Percentiles rank a stretch among this genome's conserved stretches.
phyloP scores from a whole-genome alignment of 2,797 vertebrate genomes.

The Ceryle rudis region DNA sequence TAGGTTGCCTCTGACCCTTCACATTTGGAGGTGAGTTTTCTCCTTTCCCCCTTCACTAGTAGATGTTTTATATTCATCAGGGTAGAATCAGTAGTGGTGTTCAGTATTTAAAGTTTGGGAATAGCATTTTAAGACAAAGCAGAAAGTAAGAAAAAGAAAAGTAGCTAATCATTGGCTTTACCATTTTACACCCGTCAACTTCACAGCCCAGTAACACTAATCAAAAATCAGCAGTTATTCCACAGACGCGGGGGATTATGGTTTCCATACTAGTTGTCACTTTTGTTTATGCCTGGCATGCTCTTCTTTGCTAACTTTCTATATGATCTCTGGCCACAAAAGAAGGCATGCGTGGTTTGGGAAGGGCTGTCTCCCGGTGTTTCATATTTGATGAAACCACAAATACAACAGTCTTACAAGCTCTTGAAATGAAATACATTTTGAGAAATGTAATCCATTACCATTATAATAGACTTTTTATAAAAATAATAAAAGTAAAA shows the following conservation, averaged over 20 bases:
- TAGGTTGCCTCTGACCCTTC: not conserved
- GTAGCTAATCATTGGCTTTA: not conserved
- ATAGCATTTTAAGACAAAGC: not conserved
- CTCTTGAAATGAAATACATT: conserved; percentile 63
- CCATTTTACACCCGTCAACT: not conserved
- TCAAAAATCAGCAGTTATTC: conserved; percentile 48
- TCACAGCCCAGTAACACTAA: not conserved
- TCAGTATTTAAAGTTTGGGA: not conserved
- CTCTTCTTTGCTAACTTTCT: conserved; percentile 17
- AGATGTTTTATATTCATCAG: not conserved
- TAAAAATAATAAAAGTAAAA: conserved; percentile 58
- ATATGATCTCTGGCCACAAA: not conserved
- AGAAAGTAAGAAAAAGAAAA: not conserved
- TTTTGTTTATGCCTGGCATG: conserved; percentile 33
- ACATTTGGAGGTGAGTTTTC: not conserved
- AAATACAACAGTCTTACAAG: conserved; percentile 14
- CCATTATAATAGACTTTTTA: conserved; percentile 41
- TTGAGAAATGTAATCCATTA: conserved; percentile 52
- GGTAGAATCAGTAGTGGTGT: not conserved
- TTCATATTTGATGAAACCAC: conserved; percentile 21
- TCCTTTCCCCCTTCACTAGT: not conserved
- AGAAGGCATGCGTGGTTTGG: conserved; percentile 24
- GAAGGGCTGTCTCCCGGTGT: not conserved
- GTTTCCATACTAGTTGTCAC: conserved; percentile 29
- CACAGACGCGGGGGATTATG: not conserved